Evolutionary conservation across 2,888 invertebrate genomes (phyloP), one percentile per base, ranked within the genome.

Genomic region (Rhingia campestris): DNA sequence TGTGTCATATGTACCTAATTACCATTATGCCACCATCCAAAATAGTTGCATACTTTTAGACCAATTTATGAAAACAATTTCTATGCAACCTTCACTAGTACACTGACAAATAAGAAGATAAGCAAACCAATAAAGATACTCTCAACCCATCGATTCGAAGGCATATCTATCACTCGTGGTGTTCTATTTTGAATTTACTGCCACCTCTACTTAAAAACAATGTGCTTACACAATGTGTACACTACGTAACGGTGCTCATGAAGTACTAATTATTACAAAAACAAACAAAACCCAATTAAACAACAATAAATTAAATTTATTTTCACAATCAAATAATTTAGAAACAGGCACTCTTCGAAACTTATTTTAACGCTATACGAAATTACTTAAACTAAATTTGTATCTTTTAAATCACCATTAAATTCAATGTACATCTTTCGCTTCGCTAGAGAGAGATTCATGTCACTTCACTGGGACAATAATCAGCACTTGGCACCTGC

Each of bases 361-460:
- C 49, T 49, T 30, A 30, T 10, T 10, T 22, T 22, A 22, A 22
- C 22, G 22, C 22, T 30, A 30, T 49, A 7, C 7, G 10, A 7
- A 41, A 41, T 6, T 41, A n/a, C 9, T 47, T 47, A 47, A 9
- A 47, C 7, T n/a, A 14, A 12, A 39, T 41, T 32, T 61, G 35
- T 59, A 51, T 75, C 51, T 64, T n/a, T 14, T 30, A 74, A 41
- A 47, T 6, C 39, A 47, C 12, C 33, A 47, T 47, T 47, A 45
- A 45, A 54, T 63, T 43, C 35, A 7, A 12, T 12, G 30, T 30
- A n/a, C 12, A 45, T 70, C 33, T 61, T 41, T 53, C 72, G 43
- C 43, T 35, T 43, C 6, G 53, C 7, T 39, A 56, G 37, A 53
- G 32, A 66, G 81, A 82, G 81, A 82, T 82, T 82, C 81, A 63